phyloP scores from a whole-genome alignment of 1,140 invertebrate species.

The Globodera ellingtonae region DNA sequence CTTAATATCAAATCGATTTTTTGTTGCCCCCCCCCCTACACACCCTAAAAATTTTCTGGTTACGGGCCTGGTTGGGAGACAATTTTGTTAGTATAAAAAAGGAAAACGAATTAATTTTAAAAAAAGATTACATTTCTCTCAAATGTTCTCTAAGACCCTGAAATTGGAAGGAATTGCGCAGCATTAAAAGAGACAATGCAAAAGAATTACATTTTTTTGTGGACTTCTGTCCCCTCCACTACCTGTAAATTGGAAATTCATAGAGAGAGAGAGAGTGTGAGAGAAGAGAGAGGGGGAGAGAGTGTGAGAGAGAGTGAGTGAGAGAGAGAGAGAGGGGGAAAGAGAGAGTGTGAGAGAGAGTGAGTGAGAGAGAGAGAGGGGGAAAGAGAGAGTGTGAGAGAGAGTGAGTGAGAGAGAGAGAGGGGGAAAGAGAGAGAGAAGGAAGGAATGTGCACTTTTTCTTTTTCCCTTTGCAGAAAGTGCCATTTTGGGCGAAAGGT shows the following conservation, averaged over 20 bases:
- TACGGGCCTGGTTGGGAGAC: neutral
- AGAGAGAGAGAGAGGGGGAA: too few species aligned
- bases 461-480: constrained; percentile 6
- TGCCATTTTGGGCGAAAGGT: neutral
- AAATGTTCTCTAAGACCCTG: constrained; percentile 64
- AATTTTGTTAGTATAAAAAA: constrained; percentile 3
- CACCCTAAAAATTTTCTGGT: too few species aligned
- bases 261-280: constrained; percentile 1
- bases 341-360: neutral
- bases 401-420: too few species aligned
- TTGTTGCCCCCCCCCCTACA: too few species aligned
- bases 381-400: neutral
- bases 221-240: constrained; percentile 63
- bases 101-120: constrained; percentile 25
- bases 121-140: constrained; percentile 37
- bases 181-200: neutral
- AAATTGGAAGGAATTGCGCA: neutral
- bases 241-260: constrained; percentile 48
- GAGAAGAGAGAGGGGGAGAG: neutral
- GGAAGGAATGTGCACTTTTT: too few species aligned
- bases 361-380: neutral
- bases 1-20: too few species aligned
- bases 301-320: neutral
- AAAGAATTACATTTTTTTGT: constrained; percentile 57
- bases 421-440: neutral